Base-by-base conservation (phyloP, 2,888 invertebrate genomes). In the Ormyrus rosae region DNA sequence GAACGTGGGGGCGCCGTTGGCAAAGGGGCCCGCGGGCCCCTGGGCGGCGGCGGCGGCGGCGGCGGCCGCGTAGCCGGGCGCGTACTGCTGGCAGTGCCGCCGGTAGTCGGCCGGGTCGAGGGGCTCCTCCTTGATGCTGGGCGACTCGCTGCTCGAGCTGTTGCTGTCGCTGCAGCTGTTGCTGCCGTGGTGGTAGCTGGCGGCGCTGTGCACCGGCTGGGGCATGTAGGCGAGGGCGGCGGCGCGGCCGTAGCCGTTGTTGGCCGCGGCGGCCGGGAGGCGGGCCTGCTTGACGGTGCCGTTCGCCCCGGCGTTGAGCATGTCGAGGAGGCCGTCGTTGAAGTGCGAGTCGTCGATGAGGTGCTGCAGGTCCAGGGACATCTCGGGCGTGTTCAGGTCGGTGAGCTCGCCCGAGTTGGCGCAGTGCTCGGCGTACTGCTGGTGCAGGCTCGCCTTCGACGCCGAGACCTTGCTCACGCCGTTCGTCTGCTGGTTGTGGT, bases 321-420 rank as follows among this genome's bases (percentile, higher is more conserved):
- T 96, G 89, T 97, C 97, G 86, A 97, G 95, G 61, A 97, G 92
- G 55, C 96, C 96, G 86, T 97, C 96, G 86, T 95, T 94, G 92
- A 97, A 97, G 92, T 97, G 96, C 53, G 93, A 92, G 91, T 97
- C 97, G 92, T 97, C 97, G 89, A 98, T 97, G 87, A 98, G 93
- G 91, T 96, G 96, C 89, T 98, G 97, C 84, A 98, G 92, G 89
- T 98, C 98, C 88, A 98, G 92, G 84, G 97, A 96, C 90, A 98
- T 97, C 91, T 98, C 98, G 85, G 97, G 96, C 80, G 96, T 96
- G 91, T 97, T 97, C 87, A 98, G 93, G 90, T 97, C 97, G 89
- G 96, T 96, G 82, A 97, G 92, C 89, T 97, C 97, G 63, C 93
- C 93, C 81, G 93, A 92, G 46, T 92, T 91, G 58, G 91, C 91